Base-by-base conservation (phyloP, 2,797 vertebrate species). In the Chanos chanos region DNA sequence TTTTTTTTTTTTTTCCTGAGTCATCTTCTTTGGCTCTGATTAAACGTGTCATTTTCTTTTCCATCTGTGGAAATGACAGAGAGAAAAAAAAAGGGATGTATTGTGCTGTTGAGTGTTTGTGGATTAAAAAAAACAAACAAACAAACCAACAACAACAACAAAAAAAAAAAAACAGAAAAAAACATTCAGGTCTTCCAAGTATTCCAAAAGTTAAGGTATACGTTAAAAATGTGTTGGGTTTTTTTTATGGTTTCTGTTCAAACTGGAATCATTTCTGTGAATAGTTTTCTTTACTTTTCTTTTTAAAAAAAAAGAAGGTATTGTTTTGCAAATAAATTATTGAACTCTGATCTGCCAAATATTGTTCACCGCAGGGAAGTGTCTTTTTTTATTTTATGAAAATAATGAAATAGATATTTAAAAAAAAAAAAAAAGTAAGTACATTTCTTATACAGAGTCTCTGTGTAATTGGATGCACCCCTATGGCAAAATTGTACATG, bases 171-270 rank as follows among this genome's bases (percentile, higher is more conserved):
- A 83, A 77, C 49, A 64, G 40, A 43, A 61, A 52, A 55, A 40
- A 51, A 51, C 86, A 90, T 78, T 91, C 89, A 92, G 91, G 91
- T 93, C 92, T 93, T 92, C 92, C 92, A 92, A 87, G 88, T 91
- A 87, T 91, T 90, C 61, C 24, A 57, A 69, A 74, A 48, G 50
- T 64, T 8, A 45, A 69, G 64, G 48, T 67, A 72, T 63, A 59
- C 64, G 58, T 61, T 52, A 44, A 58, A 90, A 90, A 89, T 91
- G 87, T 89, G 88, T 89, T 89, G 88, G n/a, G 65, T 92, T 87
- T 90, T 90, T 90, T 87, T 74, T 90, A 90, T 89, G 85, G 89
- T 70, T 88, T 89, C 90, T 85, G 88, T 91, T 90, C 88, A 89
- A 89, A 89, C 86, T 89, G 89, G 89, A 91, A 85, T 86, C 89